phyloP scores from a whole-genome alignment of 2,797 vertebrate genomes.

The Scomberomorus guttatus region DNA sequence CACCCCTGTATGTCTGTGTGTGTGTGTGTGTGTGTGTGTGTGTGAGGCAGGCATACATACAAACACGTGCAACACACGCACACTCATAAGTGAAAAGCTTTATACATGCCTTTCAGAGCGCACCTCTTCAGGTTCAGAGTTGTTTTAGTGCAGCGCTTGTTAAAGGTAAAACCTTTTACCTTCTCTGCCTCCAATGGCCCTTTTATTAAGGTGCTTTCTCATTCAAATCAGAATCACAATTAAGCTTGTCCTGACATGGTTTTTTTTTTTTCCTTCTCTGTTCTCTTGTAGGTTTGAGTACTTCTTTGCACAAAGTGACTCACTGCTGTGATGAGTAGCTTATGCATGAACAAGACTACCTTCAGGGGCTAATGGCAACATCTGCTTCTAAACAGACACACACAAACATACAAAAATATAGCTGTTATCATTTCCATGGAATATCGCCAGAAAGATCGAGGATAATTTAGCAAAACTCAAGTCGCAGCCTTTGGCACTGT shows the following conservation, averaged over 20 bases:
- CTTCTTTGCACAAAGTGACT: conserved; percentile 71
- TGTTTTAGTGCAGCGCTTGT: conserved; percentile 82
- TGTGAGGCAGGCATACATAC: conserved; percentile 44
- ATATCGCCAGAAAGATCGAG: conserved; percentile 19
- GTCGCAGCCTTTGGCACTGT: conserved; percentile 23
- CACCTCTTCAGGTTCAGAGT: conserved; percentile 79
- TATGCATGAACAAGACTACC: conserved; percentile 24
- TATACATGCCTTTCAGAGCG: conserved; percentile 76
- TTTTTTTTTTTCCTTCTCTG: conserved; percentile 13
- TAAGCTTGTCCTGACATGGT: conserved; percentile 68
- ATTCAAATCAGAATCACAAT: conserved; percentile 88
- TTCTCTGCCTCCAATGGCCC: conserved; percentile 72
- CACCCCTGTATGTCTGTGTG: conserved; percentile 64
- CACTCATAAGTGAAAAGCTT: conserved; percentile 83
- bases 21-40: conserved; percentile 30
- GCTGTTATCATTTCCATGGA: conserved; percentile 15
- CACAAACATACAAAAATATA: conserved; percentile 17
- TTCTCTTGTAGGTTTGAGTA: conserved; percentile 64
- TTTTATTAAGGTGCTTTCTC: conserved; percentile 82
- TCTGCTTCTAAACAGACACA: conserved; percentile 15
- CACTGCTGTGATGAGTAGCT: conserved; percentile 65
- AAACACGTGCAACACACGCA: conserved; percentile 53
- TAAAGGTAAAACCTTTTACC: conserved; percentile 87
- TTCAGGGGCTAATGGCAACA: conserved; percentile 39
- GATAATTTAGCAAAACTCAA: conserved; percentile 30